phyloP scores from a whole-genome alignment of 2,113 vertebrate species.

The Cyprinodon variegatus region DNA sequence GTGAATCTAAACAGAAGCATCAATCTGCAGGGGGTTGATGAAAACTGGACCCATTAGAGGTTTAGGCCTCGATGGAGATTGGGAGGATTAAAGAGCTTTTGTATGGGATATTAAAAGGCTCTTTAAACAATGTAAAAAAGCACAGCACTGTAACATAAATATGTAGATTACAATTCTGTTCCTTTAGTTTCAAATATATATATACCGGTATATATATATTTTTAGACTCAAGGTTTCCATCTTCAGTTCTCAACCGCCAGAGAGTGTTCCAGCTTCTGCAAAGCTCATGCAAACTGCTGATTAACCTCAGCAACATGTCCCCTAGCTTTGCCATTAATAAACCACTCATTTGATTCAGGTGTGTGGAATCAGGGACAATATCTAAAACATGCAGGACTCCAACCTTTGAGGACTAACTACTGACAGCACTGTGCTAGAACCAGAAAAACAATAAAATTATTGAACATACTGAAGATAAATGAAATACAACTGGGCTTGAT shows the following conservation, averaged over 20 bases:
- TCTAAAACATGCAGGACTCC: neutral
- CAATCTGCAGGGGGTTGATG: slow-evolving; percentile 43
- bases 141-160: slow-evolving; percentile 15
- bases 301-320: neutral
- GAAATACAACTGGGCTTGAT: neutral
- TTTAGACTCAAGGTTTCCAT: neutral
- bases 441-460: neutral
- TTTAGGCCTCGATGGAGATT: slow-evolving; percentile 49
- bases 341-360: neutral
- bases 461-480: neutral
- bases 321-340: neutral
- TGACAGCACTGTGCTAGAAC: neutral
- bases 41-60: slow-evolving; percentile 43
- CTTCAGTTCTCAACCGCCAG: neutral
- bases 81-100: slow-evolving; percentile 51
- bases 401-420: neutral
- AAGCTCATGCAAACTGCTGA: neutral
- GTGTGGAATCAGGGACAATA: neutral
- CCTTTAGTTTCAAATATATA: neutral
- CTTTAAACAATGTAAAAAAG: slow-evolving; percentile 19
- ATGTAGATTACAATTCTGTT: slow-evolving; percentile 6
- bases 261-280: neutral
- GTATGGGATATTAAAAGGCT: slow-evolving; percentile 39
- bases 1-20: slow-evolving; percentile 43
- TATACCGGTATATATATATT: neutral